Base-by-base conservation (phyloP, 1,140 invertebrate species). In the Meteorus sp. region DNA sequence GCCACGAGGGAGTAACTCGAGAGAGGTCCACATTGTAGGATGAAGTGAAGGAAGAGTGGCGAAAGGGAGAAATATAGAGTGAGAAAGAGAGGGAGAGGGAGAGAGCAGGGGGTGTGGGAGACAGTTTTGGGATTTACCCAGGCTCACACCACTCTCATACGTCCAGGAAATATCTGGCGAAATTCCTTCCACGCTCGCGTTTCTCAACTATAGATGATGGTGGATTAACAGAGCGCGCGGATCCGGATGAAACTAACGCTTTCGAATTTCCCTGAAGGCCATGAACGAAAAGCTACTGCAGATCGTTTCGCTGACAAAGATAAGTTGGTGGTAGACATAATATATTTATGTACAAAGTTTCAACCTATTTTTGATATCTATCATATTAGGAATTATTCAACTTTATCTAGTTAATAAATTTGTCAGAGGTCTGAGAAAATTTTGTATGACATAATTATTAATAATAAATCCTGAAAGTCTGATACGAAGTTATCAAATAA, bases 261-360 rank as follows among this genome's bases (percentile, higher is more conserved):
- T 47, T 47, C 44, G 44, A 47, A 47, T 47, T 47, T 47, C 44
- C 44, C 44, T 13, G 19, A 23, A n/a, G 44, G 44, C 44, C 19
- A 47, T 25, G 4, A 4, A 1, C 6, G 11, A n/a, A 47, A n/a
- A 13, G 44, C 17, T 47, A 13, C 35, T 39, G 8, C 3, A 5
- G 35, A 39, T 39, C 35, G 35, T 39, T 7, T 39, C 11, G 13
- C 8, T n/a, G 35, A 39, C 15, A 13, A 39, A n/a, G n/a, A n/a
- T n/a, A n/a, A n/a, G n/a, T n/a, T n/a, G n/a, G n/a, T n/a, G n/a
- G n/a, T n/a, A n/a, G n/a, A n/a, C n/a, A n/a, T n/a, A n/a, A n/a
- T n/a, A n/a, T n/a, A n/a, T n/a, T n/a, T n/a, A n/a, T n/a, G n/a
- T n/a, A n/a, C n/a, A n/a, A n/a, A n/a, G n/a, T n/a, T n/a, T n/a